Evolutionary conservation across 2,888 invertebrate genomes (phyloP).

Genomic region (Heliconius hortense): DNA sequence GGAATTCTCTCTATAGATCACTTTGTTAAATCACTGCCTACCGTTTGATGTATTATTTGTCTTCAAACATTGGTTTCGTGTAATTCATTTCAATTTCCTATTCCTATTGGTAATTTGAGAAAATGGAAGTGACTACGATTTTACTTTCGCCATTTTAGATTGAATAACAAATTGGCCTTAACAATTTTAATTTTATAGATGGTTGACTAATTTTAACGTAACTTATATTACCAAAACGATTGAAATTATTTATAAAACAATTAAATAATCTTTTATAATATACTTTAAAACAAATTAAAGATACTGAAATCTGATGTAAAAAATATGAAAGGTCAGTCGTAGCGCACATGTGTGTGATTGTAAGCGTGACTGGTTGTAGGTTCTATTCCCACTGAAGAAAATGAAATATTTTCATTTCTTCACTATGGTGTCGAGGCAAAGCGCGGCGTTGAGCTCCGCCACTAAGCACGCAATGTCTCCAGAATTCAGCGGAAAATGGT

Average conservation of each 20-base stretch:
- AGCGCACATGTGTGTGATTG: too few species aligned
- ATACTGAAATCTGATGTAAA: too few species aligned
- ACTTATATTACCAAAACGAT: not conserved
- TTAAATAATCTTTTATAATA: not conserved
- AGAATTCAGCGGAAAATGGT: too few species aligned
- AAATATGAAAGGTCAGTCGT: too few species aligned
- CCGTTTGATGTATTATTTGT: constrained; percentile 32
- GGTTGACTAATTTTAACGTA: not conserved
- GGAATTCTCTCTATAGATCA: constrained; percentile 41
- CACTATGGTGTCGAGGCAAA: too few species aligned
- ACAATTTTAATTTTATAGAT: constrained; percentile 7
- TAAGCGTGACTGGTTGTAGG: too few species aligned
- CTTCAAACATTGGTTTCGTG: constrained; percentile 31
- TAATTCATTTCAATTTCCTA: constrained; percentile 34
- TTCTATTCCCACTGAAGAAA: too few species aligned
- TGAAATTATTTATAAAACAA: not conserved
- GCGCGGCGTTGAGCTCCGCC: too few species aligned
- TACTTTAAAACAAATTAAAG: not conserved
- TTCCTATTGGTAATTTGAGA: constrained; percentile 35
- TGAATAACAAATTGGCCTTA: not conserved
- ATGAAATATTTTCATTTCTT: too few species aligned
- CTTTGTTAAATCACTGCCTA: constrained; percentile 33
- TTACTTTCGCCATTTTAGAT: constrained; percentile 13
- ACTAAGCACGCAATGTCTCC: too few species aligned
- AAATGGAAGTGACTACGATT: constrained; percentile 38